These are phyloP conservation scores for Stenoptilia bipunctidactyla DNA, from an alignment of 2,888 invertebrate species.

Conservation along the genomic window DNA sequence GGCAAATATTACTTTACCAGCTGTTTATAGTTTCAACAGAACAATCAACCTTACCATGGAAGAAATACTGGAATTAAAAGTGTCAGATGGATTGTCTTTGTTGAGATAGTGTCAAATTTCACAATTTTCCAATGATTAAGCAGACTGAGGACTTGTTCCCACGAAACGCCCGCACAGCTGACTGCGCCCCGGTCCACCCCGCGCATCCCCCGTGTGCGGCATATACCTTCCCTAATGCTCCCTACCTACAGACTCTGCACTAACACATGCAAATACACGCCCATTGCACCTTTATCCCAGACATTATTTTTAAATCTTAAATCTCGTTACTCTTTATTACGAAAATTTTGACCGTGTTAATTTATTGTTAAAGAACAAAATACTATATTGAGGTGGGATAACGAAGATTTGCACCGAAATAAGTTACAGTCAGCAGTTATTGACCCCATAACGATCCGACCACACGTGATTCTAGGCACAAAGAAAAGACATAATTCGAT, in stretches of 20 bases:
- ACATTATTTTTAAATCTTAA: too few relatives aligned
- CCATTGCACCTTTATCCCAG: conserved; percentile 1
- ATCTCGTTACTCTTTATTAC: too few relatives aligned
- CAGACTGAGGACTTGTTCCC: conserved; percentile 58
- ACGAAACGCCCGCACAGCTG: conserved; percentile 56
- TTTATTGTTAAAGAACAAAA: background rate
- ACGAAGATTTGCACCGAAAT: conserved; percentile 19
- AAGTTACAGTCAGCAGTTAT: conserved; percentile 47
- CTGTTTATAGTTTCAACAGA: too few relatives aligned
- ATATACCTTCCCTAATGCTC: conserved; percentile 20
- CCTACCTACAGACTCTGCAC: conserved; percentile 26
- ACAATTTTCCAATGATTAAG: conserved; percentile 34
- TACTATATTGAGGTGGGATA: background rate
- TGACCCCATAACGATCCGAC: conserved; percentile 61
- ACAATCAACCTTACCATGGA: too few relatives aligned
- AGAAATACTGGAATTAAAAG: conserved; percentile 1
- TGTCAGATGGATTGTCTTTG: conserved; percentile 6
- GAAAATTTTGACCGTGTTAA: too few relatives aligned
- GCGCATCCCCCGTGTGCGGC: conserved; percentile 25
- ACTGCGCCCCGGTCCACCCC: conserved; percentile 48
- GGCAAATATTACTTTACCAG: too few relatives aligned
- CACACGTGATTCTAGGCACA: conserved; percentile 64
- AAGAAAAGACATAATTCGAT: conserved; percentile 20
- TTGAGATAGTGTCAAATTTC: conserved; percentile 17
- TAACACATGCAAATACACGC: conserved; percentile 28